Base-by-base conservation (phyloP, 2,797 vertebrate species). In the Neoniphon sammara region DNA sequence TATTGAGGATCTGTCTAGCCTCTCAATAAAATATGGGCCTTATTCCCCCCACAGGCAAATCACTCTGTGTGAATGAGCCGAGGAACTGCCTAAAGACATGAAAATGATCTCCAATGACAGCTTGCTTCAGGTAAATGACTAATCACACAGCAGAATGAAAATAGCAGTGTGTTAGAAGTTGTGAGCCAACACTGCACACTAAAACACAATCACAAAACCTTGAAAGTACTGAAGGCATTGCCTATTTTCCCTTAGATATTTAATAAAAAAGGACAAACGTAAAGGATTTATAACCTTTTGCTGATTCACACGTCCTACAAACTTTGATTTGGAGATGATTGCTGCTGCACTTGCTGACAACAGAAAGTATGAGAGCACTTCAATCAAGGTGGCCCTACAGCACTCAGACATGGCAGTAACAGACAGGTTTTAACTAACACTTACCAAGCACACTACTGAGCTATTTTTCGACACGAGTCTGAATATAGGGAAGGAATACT, bases 51-150 rank as follows among this genome's bases (percentile, higher is more conserved):
- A 67, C 78, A 75, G 86, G 84, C 82, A 80, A 86, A 90, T 87
- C 85, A 79, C 84, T 92, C 88, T 85, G 81, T 90, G 84, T 75
- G 85, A 88, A 90, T 81, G 85, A 89, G 87, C 85, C 57, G 81
- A 87, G 67, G 81, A 92, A 89, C 87, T 79, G 83, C 89, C 91
- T 88, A 83, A 91, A 91, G 89, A 91, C 86, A 65, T 81, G 87
- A 87, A 87, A 91, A 89, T 91, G 88, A 92, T 92, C 91, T 92
- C 87, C 91, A 89, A 87, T 92, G 92, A 91, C 91, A 89, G 87
- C 71, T 82, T 46, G 73, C 84, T 89, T 91, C 88, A 90, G 85
- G 86, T 91, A 89, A 90, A 90, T 92, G 90, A 92, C 91, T 88
- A 90, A 92, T 93, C 88, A 88, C 81, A 59, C 18, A 18, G 69